Conservation (phyloP, 2,888 invertebrate species). For the Chironomus riparius region DNA sequence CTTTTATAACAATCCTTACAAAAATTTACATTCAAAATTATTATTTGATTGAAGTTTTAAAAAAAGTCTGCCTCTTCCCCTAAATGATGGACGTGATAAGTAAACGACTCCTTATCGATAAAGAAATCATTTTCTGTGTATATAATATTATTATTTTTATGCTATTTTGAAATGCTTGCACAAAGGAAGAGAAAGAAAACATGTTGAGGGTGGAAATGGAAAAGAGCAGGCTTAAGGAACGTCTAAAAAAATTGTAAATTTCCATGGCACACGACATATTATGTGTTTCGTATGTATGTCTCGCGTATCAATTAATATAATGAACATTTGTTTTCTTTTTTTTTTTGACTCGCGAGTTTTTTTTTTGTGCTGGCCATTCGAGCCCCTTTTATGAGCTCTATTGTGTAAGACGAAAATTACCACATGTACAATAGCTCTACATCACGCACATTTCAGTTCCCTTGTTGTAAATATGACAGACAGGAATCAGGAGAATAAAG, state of each 20-base stretch:
- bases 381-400: not conserved
- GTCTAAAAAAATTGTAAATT: not conserved
- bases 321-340: not conserved
- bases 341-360: not conserved
- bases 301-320: conserved; percentile 4
- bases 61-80: no score
- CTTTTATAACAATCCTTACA: no score
- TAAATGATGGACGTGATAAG: no score
- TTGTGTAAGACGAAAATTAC: not conserved
- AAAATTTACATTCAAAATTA: no score
- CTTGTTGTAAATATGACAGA: not conserved
- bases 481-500: not conserved
- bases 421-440: not conserved
- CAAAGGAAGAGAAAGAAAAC: not conserved
- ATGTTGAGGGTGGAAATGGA: not conserved
- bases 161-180: not conserved
- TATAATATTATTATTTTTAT: not conserved
- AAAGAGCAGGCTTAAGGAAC: not conserved
- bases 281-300: not conserved
- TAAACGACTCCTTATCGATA: no score
- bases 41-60: no score
- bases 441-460: not conserved
- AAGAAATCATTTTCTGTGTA: not conserved
- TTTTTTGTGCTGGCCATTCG: not conserved
- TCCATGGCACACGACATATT: not conserved